Evolutionary conservation across 2,113 vertebrate genomes (phyloP), one percentile per base, ranked within the genome.

Genomic region (Herpetotheres cachinnans): DNA sequence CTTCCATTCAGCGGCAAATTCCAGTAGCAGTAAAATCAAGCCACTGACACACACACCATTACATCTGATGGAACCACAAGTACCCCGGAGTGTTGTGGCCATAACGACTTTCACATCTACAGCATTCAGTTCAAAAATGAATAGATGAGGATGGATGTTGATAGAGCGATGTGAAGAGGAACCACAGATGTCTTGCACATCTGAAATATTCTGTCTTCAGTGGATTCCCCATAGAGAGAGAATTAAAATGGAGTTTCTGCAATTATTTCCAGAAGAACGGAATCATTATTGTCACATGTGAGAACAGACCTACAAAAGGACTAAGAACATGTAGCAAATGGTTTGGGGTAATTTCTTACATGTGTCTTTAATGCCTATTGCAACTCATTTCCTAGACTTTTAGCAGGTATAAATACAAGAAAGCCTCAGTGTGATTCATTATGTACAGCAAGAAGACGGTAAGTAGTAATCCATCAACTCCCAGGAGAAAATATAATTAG

Each of bases 401-500:
- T 44, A 83, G 82, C 55, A 89, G 42, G 63, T 91, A 89, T 91
- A 96, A 93, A 95, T 96, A 96, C 95, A 62, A 91, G 70, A 85
- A 94, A 91, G 44, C 70, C 71, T 91, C 47, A 24, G 36, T 59
- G 54, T 88, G 76, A 96, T 66, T 96, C 86, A 96, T 95, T 91
- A 90, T 1, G 0, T 85, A 91, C 74, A 77, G 74, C 18, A 2
- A 79, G 74, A 91, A 90, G 67, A 86, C 40, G 62, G 77, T 94
- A 88, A 86, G 84, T 73, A 78, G 74, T 38, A 95, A 97, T 95
- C 79, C 90, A 88, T 94, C 91, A 97, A 55, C 58, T 96, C 95
- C 94, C 96, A 91, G 82, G 81, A 89, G 96, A 96, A 95, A 97
- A 96, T 61, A 96, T 94, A 97, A 97, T 97, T 91, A 97, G 84